Base-by-base conservation (phyloP, 2,113 vertebrate species). In the Tenrec ecaudatus region DNA sequence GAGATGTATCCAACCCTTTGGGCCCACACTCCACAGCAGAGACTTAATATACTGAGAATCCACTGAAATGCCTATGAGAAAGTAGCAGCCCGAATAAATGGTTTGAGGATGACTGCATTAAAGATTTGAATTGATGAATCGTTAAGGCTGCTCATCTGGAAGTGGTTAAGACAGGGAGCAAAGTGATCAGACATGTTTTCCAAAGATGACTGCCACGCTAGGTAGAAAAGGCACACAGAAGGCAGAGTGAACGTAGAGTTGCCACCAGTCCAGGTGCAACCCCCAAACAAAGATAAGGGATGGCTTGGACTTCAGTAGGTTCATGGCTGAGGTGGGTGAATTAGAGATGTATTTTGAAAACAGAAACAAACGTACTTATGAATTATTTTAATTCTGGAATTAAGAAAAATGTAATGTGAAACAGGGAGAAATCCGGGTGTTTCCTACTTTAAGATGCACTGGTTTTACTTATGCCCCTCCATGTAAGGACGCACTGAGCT, bases 401-500 rank as follows among this genome's bases (percentile, higher is more conserved):
- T 3, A 11, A 68, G 27, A 53, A 5, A 79, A 29, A 6, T 38
- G 12, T 6, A 31, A 9, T 23, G 17, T 81, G 27, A 33, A 16
- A 57, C 38, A 20, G 6, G 14, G 11, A 53, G 58, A 82, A 58
- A 60, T 33, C 7, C 3, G 4, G 12, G 17, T 29, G 12, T 43
- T 79, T 76, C n/a, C 19, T 47, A 7, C 25, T 40, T 57, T 10
- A 58, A 38, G 4, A 2, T 17, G 31, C 86, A 20, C 71, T 88
- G 89, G 82, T 36, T 80, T 25, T 33, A 8, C 40, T 36, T 79
- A 0, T n/a, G 80, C 47, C 68, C 80, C 64, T 76, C 38, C 88
- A 31, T 80, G 71, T 38, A 94, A 95, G 53, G 82, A n/a, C 90
- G 38, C 69, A 90, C 3, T 95, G 40, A 91, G 90, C 77, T 94